These are phyloP conservation scores for Tenthredo distinguenda DNA, from an alignment of 2,888 invertebrate genomes.

Conservation along the genomic window DNA sequence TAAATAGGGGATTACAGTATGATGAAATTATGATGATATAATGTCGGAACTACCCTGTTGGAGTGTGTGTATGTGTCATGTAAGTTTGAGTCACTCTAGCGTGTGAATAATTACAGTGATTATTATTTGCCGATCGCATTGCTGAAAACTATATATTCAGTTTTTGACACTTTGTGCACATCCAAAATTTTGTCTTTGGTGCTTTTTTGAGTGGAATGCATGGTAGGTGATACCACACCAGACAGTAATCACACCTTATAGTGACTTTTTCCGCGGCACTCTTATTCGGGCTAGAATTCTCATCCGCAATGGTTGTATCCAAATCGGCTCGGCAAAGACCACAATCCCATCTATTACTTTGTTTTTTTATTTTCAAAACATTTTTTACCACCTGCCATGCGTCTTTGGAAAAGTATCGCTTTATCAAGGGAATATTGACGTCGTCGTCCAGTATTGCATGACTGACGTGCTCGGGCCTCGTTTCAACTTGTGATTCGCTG, in stretches of 20 bases:
- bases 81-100: too few relatives aligned
- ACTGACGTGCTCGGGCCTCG: background rate
- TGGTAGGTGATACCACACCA: background rate
- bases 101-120: too few relatives aligned
- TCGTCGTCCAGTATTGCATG: background rate
- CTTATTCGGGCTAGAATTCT: background rate
- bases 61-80: too few relatives aligned
- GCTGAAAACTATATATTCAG: too few relatives aligned
- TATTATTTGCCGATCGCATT: too few relatives aligned
- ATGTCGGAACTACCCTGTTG: too few relatives aligned
- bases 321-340: background rate
- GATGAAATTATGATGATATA: too few relatives aligned
- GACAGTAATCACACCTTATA: background rate
- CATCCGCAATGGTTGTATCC: background rate
- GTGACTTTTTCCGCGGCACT: background rate
- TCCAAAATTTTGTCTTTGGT: background rate
- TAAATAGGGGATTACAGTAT: too few relatives aligned
- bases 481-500: background rate
- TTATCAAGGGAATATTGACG: background rate
- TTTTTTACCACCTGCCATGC: background rate
- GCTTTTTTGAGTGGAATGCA: background rate
- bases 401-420: background rate
- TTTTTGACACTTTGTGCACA: background rate
- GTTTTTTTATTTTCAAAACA: background rate
- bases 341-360: background rate